Base-by-base conservation (phyloP, 2,888 invertebrate species). In the Trachelus troglodyta region DNA sequence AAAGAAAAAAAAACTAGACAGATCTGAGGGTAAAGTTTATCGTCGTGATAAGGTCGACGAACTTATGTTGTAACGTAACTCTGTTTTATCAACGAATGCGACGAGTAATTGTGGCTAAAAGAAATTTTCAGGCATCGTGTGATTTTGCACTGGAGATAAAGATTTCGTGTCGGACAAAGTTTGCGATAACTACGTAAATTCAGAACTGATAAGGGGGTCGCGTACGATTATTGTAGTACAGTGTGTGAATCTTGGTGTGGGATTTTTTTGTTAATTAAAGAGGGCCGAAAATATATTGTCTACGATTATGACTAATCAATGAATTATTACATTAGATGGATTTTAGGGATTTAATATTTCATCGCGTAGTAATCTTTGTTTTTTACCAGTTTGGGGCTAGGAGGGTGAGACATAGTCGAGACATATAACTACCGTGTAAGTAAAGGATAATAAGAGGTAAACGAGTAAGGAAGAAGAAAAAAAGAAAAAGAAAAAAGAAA, bases 261-360 rank as follows among this genome's bases (percentile, higher is more conserved):
- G 56, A 56, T 56, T 56, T 23, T 56, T 23, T 56, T 9, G 40
- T 23, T 6, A 56, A 56, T 56, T 23, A 56, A 56, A 23, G 23
- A 56, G 9, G 56, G 56, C 23, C 23, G 56, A 56, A 56, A 56
- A 35, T 35, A 35, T 56, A 56, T 56, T 74, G 34, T 74, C 34
- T 35, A 74, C 69, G 69, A 76, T 73, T 76, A 76, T 56, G 23
- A 56, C 56, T 56, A 78, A 71, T 33, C 37, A 31, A 76, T 78
- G 56, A 78, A 78, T 78, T 73, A 78, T 78, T 69, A 35, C 9
- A 9, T 56, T 34, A 76, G 34, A n/a, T n/a, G 69, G 15, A 37
- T 87, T 56, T 40, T 23, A 82, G 84, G 75, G 73, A 77, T 83
- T 83, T 80, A 84, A 84, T 82, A 82, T 85, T 23, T 87, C 78